Conservation (phyloP, 2,113 vertebrate species). For the Aspiorhynchus laticeps region DNA sequence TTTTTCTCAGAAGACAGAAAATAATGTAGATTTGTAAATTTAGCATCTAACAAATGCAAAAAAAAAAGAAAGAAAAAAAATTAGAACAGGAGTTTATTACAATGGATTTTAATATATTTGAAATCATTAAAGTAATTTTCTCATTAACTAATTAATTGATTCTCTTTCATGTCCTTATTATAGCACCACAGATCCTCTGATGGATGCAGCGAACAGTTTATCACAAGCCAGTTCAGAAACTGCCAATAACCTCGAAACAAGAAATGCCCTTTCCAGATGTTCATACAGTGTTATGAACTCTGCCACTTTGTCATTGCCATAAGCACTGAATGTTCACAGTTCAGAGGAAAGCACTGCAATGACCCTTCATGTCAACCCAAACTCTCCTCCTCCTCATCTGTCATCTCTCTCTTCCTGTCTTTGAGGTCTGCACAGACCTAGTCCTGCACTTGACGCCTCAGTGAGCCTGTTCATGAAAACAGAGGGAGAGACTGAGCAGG, state of each 20-base stretch:
- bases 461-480: slow-evolving; percentile 35
- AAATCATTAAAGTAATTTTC: not conserved
- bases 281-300: not conserved
- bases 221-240: not conserved
- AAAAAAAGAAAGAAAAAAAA: not conserved
- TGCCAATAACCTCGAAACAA: not conserved
- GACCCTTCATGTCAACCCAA: slow-evolving; percentile 19
- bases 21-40: too few relatives aligned
- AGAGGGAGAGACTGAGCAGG: slow-evolving; percentile 31
- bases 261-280: slow-evolving; percentile 22
- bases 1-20: too few relatives aligned
- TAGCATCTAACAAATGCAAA: too few relatives aligned
- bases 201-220: not conserved
- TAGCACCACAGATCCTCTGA: not conserved
- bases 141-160: not conserved
- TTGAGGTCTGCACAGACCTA: slow-evolving; percentile 20
- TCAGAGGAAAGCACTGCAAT: slow-evolving; percentile 14
- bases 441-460: slow-evolving; percentile 23
- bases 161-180: not conserved
- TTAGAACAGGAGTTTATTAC: not conserved
- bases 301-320: slow-evolving; percentile 25
- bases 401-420: slow-evolving; percentile 26
- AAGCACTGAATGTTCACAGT: slow-evolving; percentile 29
- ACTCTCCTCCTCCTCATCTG: slow-evolving; percentile 23
- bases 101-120: not conserved